Evolutionary conservation across 2,888 invertebrate species (phyloP), one percentile per base, ranked within the genome.

Genomic region (Pachymerium ferrugineum): DNA sequence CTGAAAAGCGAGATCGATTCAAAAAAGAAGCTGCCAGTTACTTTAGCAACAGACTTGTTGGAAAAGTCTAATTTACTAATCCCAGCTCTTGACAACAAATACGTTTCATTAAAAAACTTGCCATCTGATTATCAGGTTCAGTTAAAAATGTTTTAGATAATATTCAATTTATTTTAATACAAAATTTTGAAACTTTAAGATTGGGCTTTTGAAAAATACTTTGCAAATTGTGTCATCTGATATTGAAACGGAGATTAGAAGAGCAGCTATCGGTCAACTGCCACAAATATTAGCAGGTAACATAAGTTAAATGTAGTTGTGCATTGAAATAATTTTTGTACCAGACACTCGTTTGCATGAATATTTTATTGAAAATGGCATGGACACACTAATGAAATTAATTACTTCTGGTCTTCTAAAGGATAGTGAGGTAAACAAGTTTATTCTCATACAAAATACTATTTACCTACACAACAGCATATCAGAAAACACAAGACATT

Each of bases 191-290:
- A 6, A 47, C 22, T 68, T 68, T 30, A 5, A 68, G 68, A 6
- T 30, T 1, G 68, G 30, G 25, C n/a, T 3, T 25, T 25, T 68
- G 30, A 68, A 30, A n/a, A 68, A 68, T 68, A n/a, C 25, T 25
- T 68, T 68, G n/a, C 22, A 6, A 28, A 68, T 68, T 28, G 28
- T 25, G 25, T n/a, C 28, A 30, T 6, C 28, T n/a, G 68, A 68
- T 30, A 68, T 68, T 19, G 68, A 68, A 68, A 12, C n/a, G 16
- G 30, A 68, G n/a, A 68, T 68, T 25, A 68, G 25, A 68, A 68
- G 25, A 30, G 19, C 68, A 68, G 68, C 28, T 8, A 14, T 68
- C 25, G 12, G 30, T 5, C 68, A 68, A 68, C 28, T 68, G 2
- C 30, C 68, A 5, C 10, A 1, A 6, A 28, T 68, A n/a, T 28